phyloP scores from a whole-genome alignment of 1,140 invertebrate species.

The Drosophila kurseongensis region DNA sequence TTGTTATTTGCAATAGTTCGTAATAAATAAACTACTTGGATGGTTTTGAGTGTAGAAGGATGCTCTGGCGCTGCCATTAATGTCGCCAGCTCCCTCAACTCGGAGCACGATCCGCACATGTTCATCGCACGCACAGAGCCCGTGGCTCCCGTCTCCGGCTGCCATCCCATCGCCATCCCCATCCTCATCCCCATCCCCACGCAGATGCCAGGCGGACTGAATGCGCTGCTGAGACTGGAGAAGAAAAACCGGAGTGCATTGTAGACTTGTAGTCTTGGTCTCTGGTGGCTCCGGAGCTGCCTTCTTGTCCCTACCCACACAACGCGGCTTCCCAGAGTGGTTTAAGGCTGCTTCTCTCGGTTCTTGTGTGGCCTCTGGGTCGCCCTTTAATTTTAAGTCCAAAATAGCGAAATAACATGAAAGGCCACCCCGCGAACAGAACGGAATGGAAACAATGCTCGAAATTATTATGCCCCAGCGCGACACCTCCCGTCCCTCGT shows the following conservation, averaged over 20 bases:
- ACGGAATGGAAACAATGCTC: slow-evolving; percentile 25
- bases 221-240: slow-evolving; percentile 11
- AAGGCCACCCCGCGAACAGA: slow-evolving; percentile 1
- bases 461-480: slow-evolving; percentile 28
- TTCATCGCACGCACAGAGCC: slow-evolving; percentile 39
- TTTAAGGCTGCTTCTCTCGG: slow-evolving; percentile 20
- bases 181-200: neutral
- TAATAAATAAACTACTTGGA: neutral
- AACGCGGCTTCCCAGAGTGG: neutral
- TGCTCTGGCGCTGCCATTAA: slow-evolving; percentile 33
- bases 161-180: neutral
- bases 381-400: slow-evolving; percentile 48
- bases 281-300: neutral
- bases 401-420: slow-evolving; percentile 45
- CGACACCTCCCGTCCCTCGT: neutral
- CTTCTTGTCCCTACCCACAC: neutral
- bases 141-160: neutral
- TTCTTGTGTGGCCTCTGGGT: slow-evolving; percentile 1
- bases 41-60: neutral
- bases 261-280: slow-evolving; percentile 1
- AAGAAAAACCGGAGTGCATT: slow-evolving; percentile 18
- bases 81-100: slow-evolving; percentile 25
- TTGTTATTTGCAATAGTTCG: no score
- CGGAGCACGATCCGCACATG: slow-evolving; percentile 46
- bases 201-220: slow-evolving; percentile 1